These are phyloP conservation scores for Etheostoma cragini DNA, from an alignment of 2,113 vertebrate genomes.

Conservation along the genomic window DNA sequence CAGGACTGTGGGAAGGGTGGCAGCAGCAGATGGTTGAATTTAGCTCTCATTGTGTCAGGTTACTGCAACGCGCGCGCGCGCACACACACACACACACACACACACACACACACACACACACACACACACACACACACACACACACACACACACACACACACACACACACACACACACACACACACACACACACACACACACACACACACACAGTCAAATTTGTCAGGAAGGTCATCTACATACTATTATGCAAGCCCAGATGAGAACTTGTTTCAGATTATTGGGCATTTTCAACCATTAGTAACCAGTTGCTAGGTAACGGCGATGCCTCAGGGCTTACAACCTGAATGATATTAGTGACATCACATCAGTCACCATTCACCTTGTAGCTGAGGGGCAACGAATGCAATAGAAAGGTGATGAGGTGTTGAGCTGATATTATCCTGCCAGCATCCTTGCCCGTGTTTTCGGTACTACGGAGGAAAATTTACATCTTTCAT, in stretches of 20 bases:
- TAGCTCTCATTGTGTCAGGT: conserved; percentile 31
- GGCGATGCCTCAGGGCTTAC: conserved; percentile 1
- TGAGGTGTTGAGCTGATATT: conserved; percentile 11
- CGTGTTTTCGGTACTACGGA: not conserved
- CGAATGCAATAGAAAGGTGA: not conserved
- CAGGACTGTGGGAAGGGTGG: not conserved
- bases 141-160: conserved; percentile 3
- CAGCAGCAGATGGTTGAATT: conserved; percentile 53
- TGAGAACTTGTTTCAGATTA: conserved; percentile 45
- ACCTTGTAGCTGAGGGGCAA: conserved; percentile 24
- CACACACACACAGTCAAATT: not conserved
- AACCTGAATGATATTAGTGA: conserved; percentile 42
- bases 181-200: not conserved
- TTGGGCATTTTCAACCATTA: conserved; percentile 40
- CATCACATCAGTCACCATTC: conserved; percentile 43
- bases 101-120: not conserved
- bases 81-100: conserved; percentile 2
- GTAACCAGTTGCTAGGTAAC: conserved; percentile 62
- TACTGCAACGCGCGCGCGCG: conserved; percentile 1
- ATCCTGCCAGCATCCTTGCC: conserved; percentile 3
- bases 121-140: not conserved
- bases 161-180: not conserved
- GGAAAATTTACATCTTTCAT: not conserved
- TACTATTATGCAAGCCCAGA: conserved; percentile 22
- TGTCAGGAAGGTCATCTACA: conserved; percentile 34